Evolutionary conservation across 2,113 vertebrate genomes (phyloP).

Genomic region (Myotis brandtii): DNA sequence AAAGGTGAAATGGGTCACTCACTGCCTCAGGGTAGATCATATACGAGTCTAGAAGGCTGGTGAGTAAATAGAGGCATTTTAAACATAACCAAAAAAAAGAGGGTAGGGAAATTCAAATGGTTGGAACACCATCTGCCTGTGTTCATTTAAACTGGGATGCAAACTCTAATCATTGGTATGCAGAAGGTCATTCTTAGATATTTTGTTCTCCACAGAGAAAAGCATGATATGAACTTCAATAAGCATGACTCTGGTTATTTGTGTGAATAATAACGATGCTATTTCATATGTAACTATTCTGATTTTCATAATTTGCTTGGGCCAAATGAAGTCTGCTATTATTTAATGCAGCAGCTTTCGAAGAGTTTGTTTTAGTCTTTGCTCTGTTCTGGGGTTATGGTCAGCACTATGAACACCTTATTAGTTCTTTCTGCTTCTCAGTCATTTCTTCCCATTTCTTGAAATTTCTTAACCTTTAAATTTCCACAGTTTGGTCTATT

Average conservation of each 20-base stretch:
- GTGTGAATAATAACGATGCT: not conserved
- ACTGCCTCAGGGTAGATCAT: not conserved
- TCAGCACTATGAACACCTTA: constrained; percentile 73
- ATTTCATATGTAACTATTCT: not conserved
- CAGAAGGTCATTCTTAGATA: not conserved
- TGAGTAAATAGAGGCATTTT: constrained; percentile 1
- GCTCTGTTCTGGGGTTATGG: constrained; percentile 30
- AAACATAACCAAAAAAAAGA: not conserved
- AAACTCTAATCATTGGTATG: constrained; percentile 14
- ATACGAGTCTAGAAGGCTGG: not conserved
- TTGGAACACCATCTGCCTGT: constrained; percentile 11
- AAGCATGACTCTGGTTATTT: not conserved
- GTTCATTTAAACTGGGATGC: constrained; percentile 43
- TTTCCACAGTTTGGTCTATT: constrained; percentile 65
- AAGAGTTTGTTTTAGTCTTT: constrained; percentile 71
- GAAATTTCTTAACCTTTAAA: constrained; percentile 79
- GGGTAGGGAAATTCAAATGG: not conserved
- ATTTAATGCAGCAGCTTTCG: constrained; percentile 62
- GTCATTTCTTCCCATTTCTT: constrained; percentile 73
- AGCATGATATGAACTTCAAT: not conserved
- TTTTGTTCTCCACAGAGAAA: constrained; percentile 23
- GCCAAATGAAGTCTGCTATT: constrained; percentile 56
- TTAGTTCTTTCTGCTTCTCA: constrained; percentile 77
- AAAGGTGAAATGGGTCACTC: not conserved
- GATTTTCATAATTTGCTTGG: constrained; percentile 52